Evolutionary conservation across 2,113 vertebrate species (phyloP).

Genomic region (Nanorana parkeri): DNA sequence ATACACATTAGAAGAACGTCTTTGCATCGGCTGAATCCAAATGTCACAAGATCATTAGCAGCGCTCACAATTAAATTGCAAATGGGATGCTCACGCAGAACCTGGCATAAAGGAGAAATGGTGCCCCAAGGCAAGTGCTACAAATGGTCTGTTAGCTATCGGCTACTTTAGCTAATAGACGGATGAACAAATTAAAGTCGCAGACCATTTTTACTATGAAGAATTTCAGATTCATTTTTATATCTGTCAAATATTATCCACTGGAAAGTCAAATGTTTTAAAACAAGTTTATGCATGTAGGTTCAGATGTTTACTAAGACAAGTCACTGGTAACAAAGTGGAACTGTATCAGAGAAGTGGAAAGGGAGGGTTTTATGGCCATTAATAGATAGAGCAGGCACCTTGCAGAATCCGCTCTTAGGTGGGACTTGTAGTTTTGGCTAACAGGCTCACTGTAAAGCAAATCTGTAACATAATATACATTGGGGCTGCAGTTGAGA

Average conservation of each 20-base stretch:
- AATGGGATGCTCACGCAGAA: slow-evolving; percentile 35
- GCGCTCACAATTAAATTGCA: slow-evolving; percentile 49
- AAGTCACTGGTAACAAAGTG: too few species aligned
- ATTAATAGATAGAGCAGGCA: too few species aligned
- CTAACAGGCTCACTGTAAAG: too few species aligned
- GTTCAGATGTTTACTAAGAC: too few species aligned
- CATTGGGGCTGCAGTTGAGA: too few species aligned
- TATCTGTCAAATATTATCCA: neutral
- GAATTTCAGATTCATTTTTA: neutral
- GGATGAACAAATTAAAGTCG: neutral
- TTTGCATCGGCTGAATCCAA: slow-evolving; percentile 41
- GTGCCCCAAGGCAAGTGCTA: slow-evolving; percentile 35
- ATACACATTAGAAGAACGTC: slow-evolving; percentile 29
- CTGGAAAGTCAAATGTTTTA: neutral
- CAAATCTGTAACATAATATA: too few species aligned
- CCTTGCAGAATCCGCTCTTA: too few species aligned
- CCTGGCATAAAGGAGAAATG: slow-evolving; percentile 28
- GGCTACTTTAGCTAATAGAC: neutral
- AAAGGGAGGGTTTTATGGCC: too few species aligned
- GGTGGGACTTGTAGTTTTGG: too few species aligned
- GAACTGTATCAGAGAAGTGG: too few species aligned
- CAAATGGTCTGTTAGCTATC: slow-evolving; percentile 3
- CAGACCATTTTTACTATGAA: neutral
- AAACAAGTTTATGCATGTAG: neutral
- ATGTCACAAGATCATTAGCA: slow-evolving; percentile 49